Conservation (phyloP, 2,113 vertebrate genomes). For the Chitala chitala region DNA sequence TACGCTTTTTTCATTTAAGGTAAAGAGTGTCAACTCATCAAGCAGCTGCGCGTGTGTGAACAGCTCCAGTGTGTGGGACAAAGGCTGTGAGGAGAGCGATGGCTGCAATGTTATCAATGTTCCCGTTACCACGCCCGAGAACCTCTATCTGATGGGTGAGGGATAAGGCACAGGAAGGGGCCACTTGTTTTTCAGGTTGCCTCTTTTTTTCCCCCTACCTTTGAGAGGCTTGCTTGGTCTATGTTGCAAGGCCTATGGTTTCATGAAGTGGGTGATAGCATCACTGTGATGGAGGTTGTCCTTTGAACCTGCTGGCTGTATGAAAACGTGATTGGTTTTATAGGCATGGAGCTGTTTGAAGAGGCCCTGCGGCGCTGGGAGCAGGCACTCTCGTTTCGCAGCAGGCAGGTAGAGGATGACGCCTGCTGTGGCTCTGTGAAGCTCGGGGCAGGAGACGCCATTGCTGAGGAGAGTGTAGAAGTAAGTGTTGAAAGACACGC, state of each 20-base stretch:
- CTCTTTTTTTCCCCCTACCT: no score
- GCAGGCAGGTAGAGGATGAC: conserved; percentile 77
- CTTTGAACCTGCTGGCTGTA: neutral
- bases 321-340: neutral
- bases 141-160: conserved; percentile 93
- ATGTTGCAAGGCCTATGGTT: no score
- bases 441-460: conserved; percentile 80
- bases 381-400: conserved; percentile 83
- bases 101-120: conserved; percentile 74
- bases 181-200: no score
- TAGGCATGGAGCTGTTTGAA: conserved; percentile 96
- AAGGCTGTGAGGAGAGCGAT: conserved; percentile 69
- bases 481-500: conserved; percentile 47
- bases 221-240: neutral
- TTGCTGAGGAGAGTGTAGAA: conserved; percentile 85
- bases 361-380: conserved; percentile 90
- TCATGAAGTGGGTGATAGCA: neutral
- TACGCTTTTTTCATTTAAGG: conserved; percentile 51
- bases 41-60: conserved; percentile 83
- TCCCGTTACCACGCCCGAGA: conserved; percentile 89
- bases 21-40: conserved; percentile 81
- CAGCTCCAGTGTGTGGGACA: conserved; percentile 77
- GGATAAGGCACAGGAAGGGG: no score
- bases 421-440: conserved; percentile 72
- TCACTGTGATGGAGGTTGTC: neutral